Evolutionary conservation across 2,113 vertebrate genomes (phyloP), one percentile per base, ranked within the genome.

Genomic region (Lophura nycthemera): DNA sequence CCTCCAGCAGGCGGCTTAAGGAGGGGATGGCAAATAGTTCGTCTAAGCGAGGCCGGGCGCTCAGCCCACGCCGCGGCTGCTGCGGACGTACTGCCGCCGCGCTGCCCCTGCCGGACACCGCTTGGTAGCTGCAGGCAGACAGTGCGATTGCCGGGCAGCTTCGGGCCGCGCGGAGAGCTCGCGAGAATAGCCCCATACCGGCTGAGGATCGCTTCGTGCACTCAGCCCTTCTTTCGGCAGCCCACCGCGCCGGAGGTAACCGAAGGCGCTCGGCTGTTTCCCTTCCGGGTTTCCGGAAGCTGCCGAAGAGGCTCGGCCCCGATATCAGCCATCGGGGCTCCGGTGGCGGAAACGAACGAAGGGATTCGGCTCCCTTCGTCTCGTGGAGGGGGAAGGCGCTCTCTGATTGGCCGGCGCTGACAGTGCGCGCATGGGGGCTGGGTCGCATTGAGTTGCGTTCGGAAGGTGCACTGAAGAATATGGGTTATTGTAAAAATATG

Each of bases 401-500:
- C 30, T 57, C 22, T 61, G 83, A 91, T 92, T 94, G 88, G 94
- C 16, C 38, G 27, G 25, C 14, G 11, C 24, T 13, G 36, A 3
- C 2, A 4, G 69, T 52, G 47, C 25, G 27, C 32, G 40, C 3
- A 5, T 3, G 50, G 24, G 64, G 40, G 71, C 7, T 64, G 40
- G 38, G 19, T 11, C 0, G 57, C 32, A 7, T 20, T 32, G 32
- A 69, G 36, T 75, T 95, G 66, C 79, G 90, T 47, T 92, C 48
- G 88, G 83, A 95, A 66, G 19, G 14, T 85, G 86, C 83, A 84
- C 97, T 96, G 75, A 95, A 94, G 47, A 95, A 93, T 90, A 92
- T 93, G 78, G 34, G 97, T 97, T 96, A 97, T 96, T 97, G 90
- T 83, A 83, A 96, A 98, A 96, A 78, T 56, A 54, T 75, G 72